phyloP scores from a whole-genome alignment of 1,140 invertebrate species.

The Nylanderia fulva region DNA sequence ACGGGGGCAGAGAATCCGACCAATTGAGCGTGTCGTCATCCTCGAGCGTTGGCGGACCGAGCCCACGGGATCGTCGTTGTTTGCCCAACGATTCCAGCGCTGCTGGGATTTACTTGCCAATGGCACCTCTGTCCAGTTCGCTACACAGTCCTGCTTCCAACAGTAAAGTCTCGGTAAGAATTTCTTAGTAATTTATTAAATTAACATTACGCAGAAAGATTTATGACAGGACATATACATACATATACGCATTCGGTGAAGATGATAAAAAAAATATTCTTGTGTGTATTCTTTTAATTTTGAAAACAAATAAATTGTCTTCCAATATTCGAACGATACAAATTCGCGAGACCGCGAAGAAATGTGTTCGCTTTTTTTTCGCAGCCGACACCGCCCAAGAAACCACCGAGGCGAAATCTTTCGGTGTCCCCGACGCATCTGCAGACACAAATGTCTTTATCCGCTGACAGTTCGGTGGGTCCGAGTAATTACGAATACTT shows the following conservation, averaged over 20 bases:
- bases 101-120: conserved; percentile 86
- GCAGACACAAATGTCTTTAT: conserved; percentile 87
- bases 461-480: conserved; percentile 84
- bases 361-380: conserved; percentile 65
- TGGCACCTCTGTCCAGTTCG: conserved; percentile 85
- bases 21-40: conserved; percentile 87
- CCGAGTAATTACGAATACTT: conserved; percentile 88
- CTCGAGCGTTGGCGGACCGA: conserved; percentile 85
- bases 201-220: conserved; percentile 17
- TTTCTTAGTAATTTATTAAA: conserved; percentile 1
- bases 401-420: conserved; percentile 93
- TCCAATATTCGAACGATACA: background rate
- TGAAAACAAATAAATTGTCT: background rate
- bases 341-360: background rate
- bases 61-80: conserved; percentile 84
- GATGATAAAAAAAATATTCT: background rate
- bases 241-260: background rate
- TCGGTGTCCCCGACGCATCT: conserved; percentile 93
- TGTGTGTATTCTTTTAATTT: background rate
- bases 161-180: conserved; percentile 86
- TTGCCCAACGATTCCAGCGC: conserved; percentile 81
- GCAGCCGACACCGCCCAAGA: conserved; percentile 94
- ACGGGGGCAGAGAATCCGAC: conserved; percentile 84
- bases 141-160: conserved; percentile 83
- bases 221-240: background rate